A percentile compares a stretch with the other conserved stretches of the same genome.
Evolutionary conservation across 2,797 vertebrate genomes (phyloP).

Genomic region (Neopelma chrysocephalum): DNA sequence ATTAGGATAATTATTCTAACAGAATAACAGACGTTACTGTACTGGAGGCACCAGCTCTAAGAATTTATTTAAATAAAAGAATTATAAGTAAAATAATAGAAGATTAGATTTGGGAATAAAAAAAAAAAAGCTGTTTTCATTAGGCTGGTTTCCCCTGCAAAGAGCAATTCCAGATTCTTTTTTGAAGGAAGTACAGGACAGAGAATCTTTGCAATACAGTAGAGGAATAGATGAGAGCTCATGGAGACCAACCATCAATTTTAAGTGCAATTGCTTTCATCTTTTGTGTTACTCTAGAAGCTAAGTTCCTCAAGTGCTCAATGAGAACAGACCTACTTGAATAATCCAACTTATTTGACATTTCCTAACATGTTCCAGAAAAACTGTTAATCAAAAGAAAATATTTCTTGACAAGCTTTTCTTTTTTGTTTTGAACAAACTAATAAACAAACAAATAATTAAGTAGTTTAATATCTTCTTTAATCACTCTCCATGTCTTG

Average conservation of each 20-base stretch:
- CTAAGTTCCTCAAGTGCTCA: not conserved
- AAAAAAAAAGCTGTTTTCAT: not conserved
- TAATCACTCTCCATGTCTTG: not conserved
- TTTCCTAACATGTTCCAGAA: not conserved
- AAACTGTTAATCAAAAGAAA: not conserved
- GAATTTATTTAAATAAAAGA: not conserved
- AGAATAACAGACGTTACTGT: not conserved
- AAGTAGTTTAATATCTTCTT: not conserved
- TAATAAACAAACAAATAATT: not conserved
- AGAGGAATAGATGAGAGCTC: not conserved
- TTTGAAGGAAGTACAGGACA: not conserved
- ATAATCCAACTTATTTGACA: not conserved
- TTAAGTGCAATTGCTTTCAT: not conserved
- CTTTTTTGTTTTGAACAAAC: not conserved
- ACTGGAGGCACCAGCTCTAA: not conserved
- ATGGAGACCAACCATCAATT: not conserved
- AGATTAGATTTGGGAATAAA: not conserved
- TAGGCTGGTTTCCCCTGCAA: not conserved
- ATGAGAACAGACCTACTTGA: not conserved
- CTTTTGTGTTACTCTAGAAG: not conserved
- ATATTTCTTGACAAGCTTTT: not conserved
- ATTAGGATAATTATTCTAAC: not conserved
- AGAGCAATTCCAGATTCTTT: not conserved
- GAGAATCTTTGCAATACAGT: not conserved
- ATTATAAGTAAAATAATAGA: not conserved